phyloP scores from a whole-genome alignment of 2,113 vertebrate species.

The Sterrhoptilus dennistouni region DNA sequence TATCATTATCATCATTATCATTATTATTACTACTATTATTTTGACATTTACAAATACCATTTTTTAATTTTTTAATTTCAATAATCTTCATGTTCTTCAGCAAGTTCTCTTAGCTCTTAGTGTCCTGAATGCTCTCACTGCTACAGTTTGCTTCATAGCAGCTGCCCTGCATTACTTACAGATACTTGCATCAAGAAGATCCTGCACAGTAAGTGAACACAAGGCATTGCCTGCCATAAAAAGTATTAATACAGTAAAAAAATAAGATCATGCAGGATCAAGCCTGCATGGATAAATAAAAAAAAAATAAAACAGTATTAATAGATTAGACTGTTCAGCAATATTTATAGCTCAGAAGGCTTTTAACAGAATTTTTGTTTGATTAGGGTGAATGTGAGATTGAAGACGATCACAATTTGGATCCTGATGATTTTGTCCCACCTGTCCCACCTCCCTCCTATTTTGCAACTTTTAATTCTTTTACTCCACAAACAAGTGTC shows the following conservation, averaged over 20 bases:
- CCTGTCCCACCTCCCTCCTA: conserved; percentile 84
- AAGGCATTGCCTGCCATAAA: not conserved
- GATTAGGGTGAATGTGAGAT: conserved; percentile 75
- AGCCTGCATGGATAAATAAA: no score
- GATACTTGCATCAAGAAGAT: conserved; percentile 75
- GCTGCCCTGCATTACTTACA: conserved; percentile 80
- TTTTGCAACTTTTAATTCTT: conserved; percentile 80
- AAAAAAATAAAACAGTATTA: not conserved
- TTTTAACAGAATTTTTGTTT: conserved; percentile 9
- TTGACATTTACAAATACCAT: not conserved
- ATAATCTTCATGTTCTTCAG: conserved; percentile 63
- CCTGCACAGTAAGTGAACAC: conserved; percentile 76
- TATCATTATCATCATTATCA: no score
- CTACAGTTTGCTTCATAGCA: conserved; percentile 80
- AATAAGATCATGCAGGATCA: no score
- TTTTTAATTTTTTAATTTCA: not conserved
- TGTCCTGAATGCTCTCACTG: conserved; percentile 82
- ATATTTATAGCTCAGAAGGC: not conserved
- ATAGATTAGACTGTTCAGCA: not conserved
- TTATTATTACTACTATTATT: not conserved
- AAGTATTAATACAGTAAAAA: no score
- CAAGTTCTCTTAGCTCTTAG: conserved; percentile 86
- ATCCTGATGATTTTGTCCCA: conserved; percentile 81
- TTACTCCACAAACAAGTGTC: conserved; percentile 63
- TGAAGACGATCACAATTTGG: conserved; percentile 71